Conservation (phyloP, 1,140 invertebrate species). For the Neodiprion pinetum region DNA sequence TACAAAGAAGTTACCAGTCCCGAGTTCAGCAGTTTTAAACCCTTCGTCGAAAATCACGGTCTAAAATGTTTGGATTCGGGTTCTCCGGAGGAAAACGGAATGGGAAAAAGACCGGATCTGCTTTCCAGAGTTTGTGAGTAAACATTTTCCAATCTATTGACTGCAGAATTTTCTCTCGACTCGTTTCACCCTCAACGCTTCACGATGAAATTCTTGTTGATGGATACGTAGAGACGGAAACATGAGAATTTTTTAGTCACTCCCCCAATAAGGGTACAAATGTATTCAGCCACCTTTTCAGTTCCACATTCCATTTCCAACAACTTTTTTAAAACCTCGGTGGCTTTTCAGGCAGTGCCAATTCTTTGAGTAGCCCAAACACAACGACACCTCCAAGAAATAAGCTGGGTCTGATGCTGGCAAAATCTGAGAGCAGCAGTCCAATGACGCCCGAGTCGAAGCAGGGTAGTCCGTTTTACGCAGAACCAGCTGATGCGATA, state of each 20-base stretch:
- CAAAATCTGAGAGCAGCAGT: slow-evolving; percentile 54
- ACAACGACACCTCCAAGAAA: slow-evolving; percentile 54
- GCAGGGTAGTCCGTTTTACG: slow-evolving; percentile 87
- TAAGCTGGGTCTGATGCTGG: slow-evolving; percentile 52
- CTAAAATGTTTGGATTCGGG: slow-evolving; percentile 39
- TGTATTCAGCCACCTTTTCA: too few relatives aligned
- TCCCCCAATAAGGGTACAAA: slow-evolving; percentile 5
- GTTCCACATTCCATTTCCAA: slow-evolving; percentile 23
- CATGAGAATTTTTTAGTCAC: neutral
- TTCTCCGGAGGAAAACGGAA: slow-evolving; percentile 48
- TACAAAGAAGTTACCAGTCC: slow-evolving; percentile 55
- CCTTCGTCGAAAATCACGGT: slow-evolving; percentile 36
- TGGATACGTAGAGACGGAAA: neutral
- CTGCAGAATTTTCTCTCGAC: too few relatives aligned
- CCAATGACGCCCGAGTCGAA: slow-evolving; percentile 61
- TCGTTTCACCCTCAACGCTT: too few relatives aligned
- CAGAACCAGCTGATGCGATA: slow-evolving; percentile 89
- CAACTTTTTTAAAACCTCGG: too few relatives aligned
- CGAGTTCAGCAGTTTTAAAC: slow-evolving; percentile 59
- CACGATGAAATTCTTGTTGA: neutral
- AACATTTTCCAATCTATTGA: neutral
- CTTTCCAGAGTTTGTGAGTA: slow-evolving; percentile 72
- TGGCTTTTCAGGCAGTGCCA: slow-evolving; percentile 47
- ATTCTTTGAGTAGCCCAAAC: slow-evolving; percentile 55
- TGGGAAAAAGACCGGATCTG: slow-evolving; percentile 69